Evolutionary conservation across 2,888 invertebrate species (phyloP).

Genomic region (Embidobia sp.): DNA sequence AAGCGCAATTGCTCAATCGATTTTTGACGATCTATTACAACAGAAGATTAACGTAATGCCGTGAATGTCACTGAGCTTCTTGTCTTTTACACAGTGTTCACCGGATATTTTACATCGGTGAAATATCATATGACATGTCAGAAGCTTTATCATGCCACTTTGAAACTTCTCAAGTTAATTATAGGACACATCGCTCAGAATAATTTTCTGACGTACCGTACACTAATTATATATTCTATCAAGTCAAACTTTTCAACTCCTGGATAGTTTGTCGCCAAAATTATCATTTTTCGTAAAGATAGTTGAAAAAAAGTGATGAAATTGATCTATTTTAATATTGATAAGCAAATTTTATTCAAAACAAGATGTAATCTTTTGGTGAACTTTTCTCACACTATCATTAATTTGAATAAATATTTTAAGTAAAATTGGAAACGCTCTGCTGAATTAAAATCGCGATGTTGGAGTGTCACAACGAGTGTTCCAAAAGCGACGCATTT

Average conservation of each 20-base stretch:
- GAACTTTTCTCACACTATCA: too few relatives aligned
- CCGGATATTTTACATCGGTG: too few relatives aligned
- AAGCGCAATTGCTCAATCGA: too few relatives aligned
- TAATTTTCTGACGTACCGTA: conserved; percentile 36
- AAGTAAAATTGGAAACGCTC: conserved; percentile 2
- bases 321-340: too few relatives aligned
- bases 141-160: conserved; percentile 30
- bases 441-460: conserved; percentile 6
- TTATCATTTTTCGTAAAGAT: too few relatives aligned
- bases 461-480: background rate
- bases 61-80: too few relatives aligned
- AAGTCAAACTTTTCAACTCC: too few relatives aligned
- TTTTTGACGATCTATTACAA: too few relatives aligned
- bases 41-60: background rate
- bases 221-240: conserved; percentile 27
- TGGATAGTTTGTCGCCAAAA: too few relatives aligned
- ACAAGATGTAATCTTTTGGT: too few relatives aligned
- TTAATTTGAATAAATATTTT: conserved; percentile 6
- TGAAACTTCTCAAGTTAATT: conserved; percentile 37
- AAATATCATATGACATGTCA: conserved; percentile 14
- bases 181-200: conserved; percentile 22
- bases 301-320: too few relatives aligned
- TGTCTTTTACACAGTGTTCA: conserved; percentile 3
- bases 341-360: too few relatives aligned
- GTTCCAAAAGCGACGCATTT: conserved; percentile 6